A percentile compares a stretch with the other conserved stretches of the same genome.
These are phyloP conservation scores for Cavia porcellus DNA, from an alignment of 2,113 vertebrate genomes.

Conservation along the genomic window DNA sequence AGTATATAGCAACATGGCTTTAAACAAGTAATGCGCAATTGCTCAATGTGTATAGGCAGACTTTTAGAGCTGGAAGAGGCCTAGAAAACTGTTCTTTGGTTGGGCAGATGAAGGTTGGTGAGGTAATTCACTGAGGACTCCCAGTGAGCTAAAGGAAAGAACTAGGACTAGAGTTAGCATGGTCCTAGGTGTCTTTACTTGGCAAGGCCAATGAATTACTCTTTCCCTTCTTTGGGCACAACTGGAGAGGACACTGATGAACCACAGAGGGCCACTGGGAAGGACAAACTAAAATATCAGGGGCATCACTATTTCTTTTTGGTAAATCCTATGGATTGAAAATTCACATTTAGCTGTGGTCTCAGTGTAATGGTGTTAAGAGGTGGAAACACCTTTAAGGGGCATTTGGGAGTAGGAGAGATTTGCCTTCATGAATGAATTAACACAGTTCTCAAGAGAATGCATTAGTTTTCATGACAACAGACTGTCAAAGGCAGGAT, in stretches of 20 bases:
- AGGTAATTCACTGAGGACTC: not conserved
- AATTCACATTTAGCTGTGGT: not conserved
- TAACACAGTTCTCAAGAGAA: not conserved
- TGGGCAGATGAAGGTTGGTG: not conserved
- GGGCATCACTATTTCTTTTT: not conserved
- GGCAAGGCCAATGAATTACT: not conserved
- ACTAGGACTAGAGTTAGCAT: not conserved
- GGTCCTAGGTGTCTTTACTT: not conserved
- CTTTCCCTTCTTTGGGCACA: not conserved
- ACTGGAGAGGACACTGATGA: not conserved
- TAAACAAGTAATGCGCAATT: not conserved
- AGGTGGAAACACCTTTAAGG: not conserved
- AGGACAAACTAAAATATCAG: not conserved
- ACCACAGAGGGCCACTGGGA: not conserved
- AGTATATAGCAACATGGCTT: not conserved
- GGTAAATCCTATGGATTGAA: not conserved
- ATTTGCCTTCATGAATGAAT: not conserved
- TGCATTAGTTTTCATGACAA: not conserved
- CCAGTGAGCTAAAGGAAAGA: not conserved
- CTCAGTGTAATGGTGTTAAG: not conserved
- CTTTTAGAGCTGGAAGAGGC: not conserved
- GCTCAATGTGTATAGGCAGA: not conserved
- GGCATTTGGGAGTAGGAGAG: not conserved
- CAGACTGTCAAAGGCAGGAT: too few species aligned
- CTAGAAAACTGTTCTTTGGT: not conserved